Base-by-base conservation (phyloP, 2,113 vertebrate species). In the Beaufortia kweichowensis region DNA sequence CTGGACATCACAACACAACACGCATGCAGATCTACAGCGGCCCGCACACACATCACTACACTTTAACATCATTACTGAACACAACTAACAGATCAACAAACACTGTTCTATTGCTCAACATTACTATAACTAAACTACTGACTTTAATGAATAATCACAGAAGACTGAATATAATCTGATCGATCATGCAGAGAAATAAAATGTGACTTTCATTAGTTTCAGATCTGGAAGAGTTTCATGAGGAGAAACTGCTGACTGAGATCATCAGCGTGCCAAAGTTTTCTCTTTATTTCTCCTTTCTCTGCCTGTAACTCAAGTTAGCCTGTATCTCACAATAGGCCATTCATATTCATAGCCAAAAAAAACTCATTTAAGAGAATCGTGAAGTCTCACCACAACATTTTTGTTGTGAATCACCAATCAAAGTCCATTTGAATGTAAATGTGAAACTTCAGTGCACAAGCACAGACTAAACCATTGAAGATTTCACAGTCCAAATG, bases 31-130 rank as follows among this genome's bases (percentile, higher is more conserved):
- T 35, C 50, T 24, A 59, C 4, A 46, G 43, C n/a, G 24, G 75
- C 31, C 17, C 31, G 76, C 82, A 78, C 78, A 86, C 86, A 83
- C 84, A 85, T 31, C n/a, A 77, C 76, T 83, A 86, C 81, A 83
- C 15, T 39, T 55, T 39, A 39, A 17, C 35, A 43, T 2, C 6
- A 75, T 39, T 31, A 35, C 26, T 4, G 21, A 70, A 3, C 66
- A 9, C 29, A 63, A 63, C 26, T 14, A 9, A 33, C 6, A 5
- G 31, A 4, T 33, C n/a, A n/a, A n/a, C n/a, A n/a, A n/a, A n/a
- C n/a, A n/a, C n/a, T n/a, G n/a, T n/a, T n/a, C n/a, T n/a, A n/a
- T n/a, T n/a, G n/a, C n/a, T n/a, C n/a, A n/a, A n/a, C n/a, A n/a
- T n/a, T n/a, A n/a, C n/a, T n/a, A n/a, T n/a, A n/a, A n/a, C n/a